These are phyloP conservation scores for Macrophya alboannulata DNA, from an alignment of 2,888 invertebrate genomes.

Conservation along the genomic window DNA sequence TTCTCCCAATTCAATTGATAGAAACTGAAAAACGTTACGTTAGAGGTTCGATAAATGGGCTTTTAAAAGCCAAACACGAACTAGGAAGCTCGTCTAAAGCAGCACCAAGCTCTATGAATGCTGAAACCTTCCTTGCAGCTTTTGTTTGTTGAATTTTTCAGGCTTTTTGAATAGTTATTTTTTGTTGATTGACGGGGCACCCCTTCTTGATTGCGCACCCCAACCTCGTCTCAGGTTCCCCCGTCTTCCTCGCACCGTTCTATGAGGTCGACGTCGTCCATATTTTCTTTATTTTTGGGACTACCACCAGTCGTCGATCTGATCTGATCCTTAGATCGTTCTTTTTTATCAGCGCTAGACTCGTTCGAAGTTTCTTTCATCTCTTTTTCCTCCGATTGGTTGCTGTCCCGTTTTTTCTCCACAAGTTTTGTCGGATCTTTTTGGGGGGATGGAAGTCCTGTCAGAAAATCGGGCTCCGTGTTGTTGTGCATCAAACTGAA, in stretches of 20 bases:
- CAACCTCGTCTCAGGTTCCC: slow-evolving; percentile 74
- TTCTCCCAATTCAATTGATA: not conserved
- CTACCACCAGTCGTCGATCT: slow-evolving; percentile 39
- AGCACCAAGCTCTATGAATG: slow-evolving; percentile 82
- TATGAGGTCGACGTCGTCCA: slow-evolving; percentile 73
- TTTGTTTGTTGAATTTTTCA: slow-evolving; percentile 67
- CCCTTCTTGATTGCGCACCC: slow-evolving; percentile 69
- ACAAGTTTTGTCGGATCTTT: slow-evolving; percentile 60
- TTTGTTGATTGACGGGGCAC: slow-evolving; percentile 65
- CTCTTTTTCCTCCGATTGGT: slow-evolving; percentile 15
- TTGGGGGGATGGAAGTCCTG: slow-evolving; percentile 80
- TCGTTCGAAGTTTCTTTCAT: slow-evolving; percentile 28
- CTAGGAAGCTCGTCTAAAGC: slow-evolving; percentile 80
- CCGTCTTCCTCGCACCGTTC: slow-evolving; percentile 72
- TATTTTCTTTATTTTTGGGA: slow-evolving; percentile 61
- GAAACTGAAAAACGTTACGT: not conserved
- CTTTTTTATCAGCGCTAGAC: slow-evolving; percentile 47
- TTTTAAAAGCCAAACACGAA: slow-evolving; percentile 53
- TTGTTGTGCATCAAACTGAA: slow-evolving; percentile 90
- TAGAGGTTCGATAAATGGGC: not conserved
- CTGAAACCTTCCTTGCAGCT: slow-evolving; percentile 78
- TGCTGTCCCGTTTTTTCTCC: slow-evolving; percentile 52
- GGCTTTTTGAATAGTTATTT: slow-evolving; percentile 62
- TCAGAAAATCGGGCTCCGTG: slow-evolving; percentile 83
- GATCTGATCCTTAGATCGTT: slow-evolving; percentile 54